Evolutionary conservation across 2,113 vertebrate species (phyloP).

Genomic region (Holacanthus passer): DNA sequence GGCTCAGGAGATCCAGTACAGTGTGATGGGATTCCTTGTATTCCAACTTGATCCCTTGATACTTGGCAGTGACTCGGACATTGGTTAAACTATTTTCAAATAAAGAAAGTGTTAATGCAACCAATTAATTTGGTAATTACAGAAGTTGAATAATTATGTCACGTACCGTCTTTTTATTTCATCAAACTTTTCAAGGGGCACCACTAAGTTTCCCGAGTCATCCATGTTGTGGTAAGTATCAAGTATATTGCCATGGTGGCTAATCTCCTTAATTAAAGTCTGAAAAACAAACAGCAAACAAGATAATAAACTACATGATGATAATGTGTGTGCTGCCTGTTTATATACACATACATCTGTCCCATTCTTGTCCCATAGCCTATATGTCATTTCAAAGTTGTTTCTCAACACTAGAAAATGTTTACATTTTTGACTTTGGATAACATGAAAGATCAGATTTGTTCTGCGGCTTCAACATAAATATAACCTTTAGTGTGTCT

Average conservation of each 20-base stretch:
- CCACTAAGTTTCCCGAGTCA: not conserved
- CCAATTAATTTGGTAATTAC: not conserved
- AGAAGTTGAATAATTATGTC: not conserved
- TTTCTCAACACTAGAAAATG: not conserved
- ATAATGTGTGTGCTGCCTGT: too few species aligned
- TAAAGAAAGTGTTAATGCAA: not conserved
- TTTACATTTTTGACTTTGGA: not conserved
- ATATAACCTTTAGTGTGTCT: slow-evolving; percentile 52
- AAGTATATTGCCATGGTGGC: slow-evolving; percentile 27
- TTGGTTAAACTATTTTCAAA: slow-evolving; percentile 53
- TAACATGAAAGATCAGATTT: not conserved
- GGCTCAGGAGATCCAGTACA: slow-evolving; percentile 45
- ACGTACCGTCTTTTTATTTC: slow-evolving; percentile 64
- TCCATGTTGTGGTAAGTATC: slow-evolving; percentile 39
- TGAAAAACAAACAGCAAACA: slow-evolving; percentile 20
- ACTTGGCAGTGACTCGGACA: slow-evolving; percentile 57
- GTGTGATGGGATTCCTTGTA: slow-evolving; percentile 51
- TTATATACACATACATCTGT: too few species aligned
- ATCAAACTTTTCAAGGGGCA: slow-evolving; percentile 57
- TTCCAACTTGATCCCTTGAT: slow-evolving; percentile 63
- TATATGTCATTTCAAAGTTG: not conserved
- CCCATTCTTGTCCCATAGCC: not conserved
- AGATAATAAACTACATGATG: not conserved
- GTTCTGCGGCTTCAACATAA: not conserved
- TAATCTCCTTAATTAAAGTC: slow-evolving; percentile 57